These are phyloP conservation scores for Mastomys natalensis DNA, from an alignment of 2,113 vertebrate genomes.

Conservation along the genomic window DNA sequence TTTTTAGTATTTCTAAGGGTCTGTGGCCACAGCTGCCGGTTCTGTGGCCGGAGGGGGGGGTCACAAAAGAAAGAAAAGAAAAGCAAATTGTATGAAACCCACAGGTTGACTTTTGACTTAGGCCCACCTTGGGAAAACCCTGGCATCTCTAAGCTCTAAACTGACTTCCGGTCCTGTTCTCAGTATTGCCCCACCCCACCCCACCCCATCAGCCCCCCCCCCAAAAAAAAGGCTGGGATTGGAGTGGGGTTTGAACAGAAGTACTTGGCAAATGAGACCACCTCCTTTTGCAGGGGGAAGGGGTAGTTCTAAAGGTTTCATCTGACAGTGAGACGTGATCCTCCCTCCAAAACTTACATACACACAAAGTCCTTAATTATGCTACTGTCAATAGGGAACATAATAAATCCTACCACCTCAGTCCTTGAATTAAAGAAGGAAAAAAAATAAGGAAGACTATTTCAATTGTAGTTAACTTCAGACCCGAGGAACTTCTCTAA, in stretches of 20 bases:
- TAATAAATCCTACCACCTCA: not conserved
- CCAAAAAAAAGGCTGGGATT: not conserved
- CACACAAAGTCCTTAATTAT: conserved; percentile 42
- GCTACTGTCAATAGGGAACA: conserved; percentile 35
- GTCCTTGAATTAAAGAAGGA: not conserved
- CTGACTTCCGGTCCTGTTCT: not conserved
- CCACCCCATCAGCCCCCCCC: too few relatives aligned
- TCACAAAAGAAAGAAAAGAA: conserved; percentile 29
- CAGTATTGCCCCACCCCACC: not conserved
- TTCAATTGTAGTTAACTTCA: conserved; percentile 54
- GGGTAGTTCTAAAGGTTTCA: not conserved
- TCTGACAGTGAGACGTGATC: not conserved
- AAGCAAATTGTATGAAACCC: conserved; percentile 14
- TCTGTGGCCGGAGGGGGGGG: not conserved
- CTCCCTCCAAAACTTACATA: not conserved
- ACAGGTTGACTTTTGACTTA: not conserved
- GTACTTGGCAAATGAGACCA: not conserved
- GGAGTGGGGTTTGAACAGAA: not conserved
- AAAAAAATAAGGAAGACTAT: conserved; percentile 40
- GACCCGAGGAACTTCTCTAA: not conserved
- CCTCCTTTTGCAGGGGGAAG: not conserved
- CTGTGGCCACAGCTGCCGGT: not conserved
- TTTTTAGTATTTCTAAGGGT: conserved; percentile 17
- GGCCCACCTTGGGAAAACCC: not conserved
- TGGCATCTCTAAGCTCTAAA: not conserved